Percentiles rank a stretch among this genome's conserved stretches.
Evolutionary conservation across 2,797 vertebrate genomes (phyloP).

Genomic region (Lutjanus argentimaculatus): DNA sequence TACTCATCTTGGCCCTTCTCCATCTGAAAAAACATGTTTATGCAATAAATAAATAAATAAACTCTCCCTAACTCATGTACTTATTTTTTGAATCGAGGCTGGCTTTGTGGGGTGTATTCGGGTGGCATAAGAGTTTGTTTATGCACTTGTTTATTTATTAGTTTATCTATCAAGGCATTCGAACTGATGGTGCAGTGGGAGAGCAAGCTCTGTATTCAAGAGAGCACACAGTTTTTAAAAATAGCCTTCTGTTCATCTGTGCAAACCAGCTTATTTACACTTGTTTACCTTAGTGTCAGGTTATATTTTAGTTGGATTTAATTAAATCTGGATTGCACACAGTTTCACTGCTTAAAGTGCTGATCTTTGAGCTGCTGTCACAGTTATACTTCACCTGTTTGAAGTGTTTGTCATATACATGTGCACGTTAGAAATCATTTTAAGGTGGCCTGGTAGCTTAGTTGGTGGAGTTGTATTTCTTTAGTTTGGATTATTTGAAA

Average conservation of each 20-base stretch:
- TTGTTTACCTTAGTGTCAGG: slow-evolving; percentile 27
- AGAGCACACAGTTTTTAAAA: slow-evolving; percentile 28
- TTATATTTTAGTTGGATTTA: slow-evolving; percentile 16
- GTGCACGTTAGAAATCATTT: too few relatives aligned
- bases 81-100: slow-evolving; percentile 16
- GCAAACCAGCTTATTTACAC: slow-evolving; percentile 29
- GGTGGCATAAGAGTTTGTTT: slow-evolving; percentile 29
- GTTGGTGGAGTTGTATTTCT: too few relatives aligned
- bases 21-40: slow-evolving; percentile 19
- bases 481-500: too few relatives aligned
- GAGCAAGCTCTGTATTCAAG: background rate
- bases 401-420: background rate
- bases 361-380: background rate
- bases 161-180: slow-evolving; percentile 24
- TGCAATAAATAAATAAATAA: background rate
- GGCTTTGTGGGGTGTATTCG: background rate
- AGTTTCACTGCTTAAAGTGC: background rate
- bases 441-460: too few relatives aligned
- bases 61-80: slow-evolving; percentile 6
- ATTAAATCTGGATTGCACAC: background rate
- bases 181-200: slow-evolving; percentile 18
- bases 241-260: slow-evolving; percentile 7
- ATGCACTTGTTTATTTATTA: slow-evolving; percentile 24
- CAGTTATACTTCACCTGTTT: background rate
- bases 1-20: background rate